These are phyloP conservation scores for Thysanoteuthis rhombus DNA, from an alignment of 2,888 invertebrate genomes.

Conservation along the genomic window DNA sequence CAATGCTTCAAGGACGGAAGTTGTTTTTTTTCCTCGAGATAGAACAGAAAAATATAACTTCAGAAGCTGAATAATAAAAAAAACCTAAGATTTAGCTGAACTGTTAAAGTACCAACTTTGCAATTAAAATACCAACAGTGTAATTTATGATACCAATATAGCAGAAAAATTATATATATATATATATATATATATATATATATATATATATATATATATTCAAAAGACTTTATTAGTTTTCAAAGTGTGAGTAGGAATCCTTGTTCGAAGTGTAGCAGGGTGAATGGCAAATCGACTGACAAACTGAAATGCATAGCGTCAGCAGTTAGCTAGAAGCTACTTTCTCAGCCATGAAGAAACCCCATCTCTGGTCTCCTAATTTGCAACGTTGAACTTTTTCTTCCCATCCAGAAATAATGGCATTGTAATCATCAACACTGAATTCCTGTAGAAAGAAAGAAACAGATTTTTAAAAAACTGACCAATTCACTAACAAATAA, in stretches of 20 bases:
- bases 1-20: too few relatives aligned
- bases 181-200: neutral
- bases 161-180: too few relatives aligned
- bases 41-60: too few relatives aligned
- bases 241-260: neutral
- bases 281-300: neutral
- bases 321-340: neutral
- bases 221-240: neutral
- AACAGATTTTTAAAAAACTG: neutral
- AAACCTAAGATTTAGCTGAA: too few relatives aligned
- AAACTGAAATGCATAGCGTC: too few relatives aligned
- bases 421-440: constrained; percentile 69
- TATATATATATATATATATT: neutral
- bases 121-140: too few relatives aligned
- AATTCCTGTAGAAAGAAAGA: constrained; percentile 66
- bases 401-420: constrained; percentile 69
- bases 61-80: too few relatives aligned
- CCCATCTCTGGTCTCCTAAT: constrained; percentile 61
- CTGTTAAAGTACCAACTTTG: too few relatives aligned
- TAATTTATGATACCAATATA: too few relatives aligned
- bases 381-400: constrained; percentile 56
- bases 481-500: too few relatives aligned
- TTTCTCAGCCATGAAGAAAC: constrained; percentile 63
- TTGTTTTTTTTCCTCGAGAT: too few relatives aligned
- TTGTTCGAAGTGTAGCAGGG: neutral